Evolutionary conservation across 2,113 vertebrate genomes (phyloP).

Genomic region (Cyrtonyx montezumae): DNA sequence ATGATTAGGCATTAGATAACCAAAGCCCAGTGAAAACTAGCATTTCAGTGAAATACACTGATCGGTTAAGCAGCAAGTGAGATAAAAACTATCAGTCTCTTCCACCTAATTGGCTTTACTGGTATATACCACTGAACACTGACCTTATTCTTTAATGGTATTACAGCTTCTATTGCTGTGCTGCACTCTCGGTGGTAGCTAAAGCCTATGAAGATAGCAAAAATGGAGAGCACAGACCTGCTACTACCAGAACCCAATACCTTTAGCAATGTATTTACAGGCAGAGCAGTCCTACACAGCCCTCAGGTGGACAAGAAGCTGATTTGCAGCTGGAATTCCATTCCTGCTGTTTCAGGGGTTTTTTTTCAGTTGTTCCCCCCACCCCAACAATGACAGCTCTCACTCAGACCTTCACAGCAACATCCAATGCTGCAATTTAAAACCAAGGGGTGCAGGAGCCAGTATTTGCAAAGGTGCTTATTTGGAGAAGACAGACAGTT

Average conservation of each 20-base stretch:
- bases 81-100: background rate
- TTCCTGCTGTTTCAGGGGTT: fast-evolving
- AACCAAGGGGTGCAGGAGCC: background rate
- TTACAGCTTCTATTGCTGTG: background rate
- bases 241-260: fast-evolving
- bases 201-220: background rate
- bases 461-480: background rate
- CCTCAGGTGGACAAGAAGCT: background rate
- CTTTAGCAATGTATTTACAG: background rate
- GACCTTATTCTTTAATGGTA: background rate
- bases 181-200: background rate
- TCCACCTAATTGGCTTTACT: background rate
- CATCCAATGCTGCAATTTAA: background rate
- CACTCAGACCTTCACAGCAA: fast-evolving
- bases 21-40: background rate
- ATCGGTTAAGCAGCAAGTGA: background rate
- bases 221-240: background rate
- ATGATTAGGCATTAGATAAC: background rate
- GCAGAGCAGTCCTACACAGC: background rate
- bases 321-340: background rate
- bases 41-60: background rate
- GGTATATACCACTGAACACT: background rate
- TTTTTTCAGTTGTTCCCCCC: background rate
- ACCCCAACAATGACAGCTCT: fast-evolving
- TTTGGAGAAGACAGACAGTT: background rate